Evolutionary conservation across 2,888 invertebrate species (phyloP), one percentile per base, ranked within the genome.

Genomic region (Meiosimyza platycephala): DNA sequence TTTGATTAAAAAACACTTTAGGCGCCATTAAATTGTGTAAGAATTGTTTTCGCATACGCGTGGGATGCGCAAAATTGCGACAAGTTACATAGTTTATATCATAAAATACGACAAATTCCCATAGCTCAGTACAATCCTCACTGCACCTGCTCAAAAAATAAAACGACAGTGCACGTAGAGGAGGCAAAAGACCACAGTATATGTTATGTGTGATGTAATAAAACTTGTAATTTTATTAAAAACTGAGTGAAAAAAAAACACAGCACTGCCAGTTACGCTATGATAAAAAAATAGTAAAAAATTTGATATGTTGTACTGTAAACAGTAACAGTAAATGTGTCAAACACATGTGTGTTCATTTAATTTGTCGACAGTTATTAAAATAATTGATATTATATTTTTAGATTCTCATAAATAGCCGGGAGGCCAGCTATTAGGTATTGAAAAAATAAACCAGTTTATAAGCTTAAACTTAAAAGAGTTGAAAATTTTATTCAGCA

Each of bases 1-100:
- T 67, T 73, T 73, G 72, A 74, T 75, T 76, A 74, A 74, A 74
- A 75, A 72, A 71, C 74, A 72, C 72, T 74, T 75, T 70, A 75
- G 75, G 75, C 75, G 75, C 75, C 75, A 72, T 74, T 69, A 71
- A 72, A 74, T 74, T 75, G 74, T 74, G 73, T 64, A 73, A 73
- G 71, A 63, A 70, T 63, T 62, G 22, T 52, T 13, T 59, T 16
- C 13, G 51, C 11, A 16, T 51, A 13, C 16, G 75, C 72, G 75
- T 75, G 73, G 75, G 75, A 72, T 73, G 75, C 73, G 73, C 73
- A 75, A 75, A 72, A 71, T 64, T 73, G 55, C 73, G 50, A 64
- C 52, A 52, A 57, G 54, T 48, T 55, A 47, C 66, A 40, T 63
- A 52, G 52, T 67, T 22, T 40, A 67, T 7, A 13, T 28, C 54